Base-by-base conservation (phyloP, 2,888 invertebrate species). In the Drosophila subsilvestris region DNA sequence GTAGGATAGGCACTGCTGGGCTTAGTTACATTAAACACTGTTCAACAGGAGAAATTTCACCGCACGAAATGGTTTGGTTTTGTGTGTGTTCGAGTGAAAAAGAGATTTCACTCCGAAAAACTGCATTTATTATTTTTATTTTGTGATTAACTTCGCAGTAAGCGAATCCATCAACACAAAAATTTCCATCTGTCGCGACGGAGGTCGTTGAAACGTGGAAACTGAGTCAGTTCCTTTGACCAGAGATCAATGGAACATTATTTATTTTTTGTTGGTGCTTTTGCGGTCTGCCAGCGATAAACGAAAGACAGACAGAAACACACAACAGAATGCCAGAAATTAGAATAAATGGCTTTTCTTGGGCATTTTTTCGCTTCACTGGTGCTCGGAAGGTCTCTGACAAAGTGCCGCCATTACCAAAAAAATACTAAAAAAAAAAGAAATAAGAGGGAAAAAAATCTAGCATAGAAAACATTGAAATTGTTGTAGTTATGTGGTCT, bases 321-420 rank as follows among this genome's bases (percentile, higher is more conserved):
- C 9, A 25, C 20, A 50, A 60, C 56, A 37, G 81, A 81, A 75
- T 69, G 77, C 68, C 82, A 63, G 79, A 82, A 87, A 87, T 82
- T 82, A 82, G 82, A 82, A 82, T 85, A 82, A 82, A 82, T 81
- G 82, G 70, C 75, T 55, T 66, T 55, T 74, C 72, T 53, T 29
- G 51, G 25, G 48, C 55, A 48, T 59, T 69, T 45, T 51, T 60
- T 60, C 59, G 43, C 18, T 50, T 50, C 70, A 42, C 45, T 68
- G 50, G 51, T 45, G 59, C 37, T 59, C 77, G 71, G 79, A 85
- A 82, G 82, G 82, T 87, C 82, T 84, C 57, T 44, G 85, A 54
- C 74, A 78, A 84, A 82, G 72, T 82, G 79, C 85, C 68, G 76
- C 72, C 68, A 86, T 84, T 81, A 76, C 53, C 60, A 57, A 66